phyloP scores from a whole-genome alignment of 2,797 vertebrate species.

The Neoniphon sammara region DNA sequence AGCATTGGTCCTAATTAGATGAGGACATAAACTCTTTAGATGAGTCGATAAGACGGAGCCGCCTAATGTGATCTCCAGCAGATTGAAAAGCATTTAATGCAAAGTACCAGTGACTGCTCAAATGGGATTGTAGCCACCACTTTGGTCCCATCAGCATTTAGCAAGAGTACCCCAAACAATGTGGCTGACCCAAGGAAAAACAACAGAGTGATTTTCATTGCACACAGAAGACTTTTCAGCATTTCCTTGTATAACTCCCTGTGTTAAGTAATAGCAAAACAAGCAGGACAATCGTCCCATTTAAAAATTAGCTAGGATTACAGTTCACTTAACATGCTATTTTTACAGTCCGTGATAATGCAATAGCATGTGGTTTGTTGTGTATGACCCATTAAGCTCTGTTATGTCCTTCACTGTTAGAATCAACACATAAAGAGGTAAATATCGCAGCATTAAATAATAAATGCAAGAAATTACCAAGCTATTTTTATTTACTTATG shows the following conservation, averaged over 20 bases:
- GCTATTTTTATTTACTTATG: too few species aligned
- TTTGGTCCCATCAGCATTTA: slow-evolving; percentile 75
- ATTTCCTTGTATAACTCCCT: slow-evolving; percentile 25
- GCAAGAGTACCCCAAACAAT: slow-evolving; percentile 46
- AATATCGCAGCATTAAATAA: too few species aligned
- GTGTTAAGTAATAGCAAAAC: not conserved
- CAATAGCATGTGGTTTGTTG: not conserved
- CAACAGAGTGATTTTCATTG: slow-evolving; percentile 57
- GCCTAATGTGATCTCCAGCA: slow-evolving; percentile 79
- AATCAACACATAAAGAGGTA: not conserved
- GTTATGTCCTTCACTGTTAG: too few species aligned
- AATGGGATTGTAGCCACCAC: slow-evolving; percentile 68
- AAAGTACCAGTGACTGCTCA: slow-evolving; percentile 75
- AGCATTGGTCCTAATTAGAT: slow-evolving; percentile 77
- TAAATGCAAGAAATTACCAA: too few species aligned
- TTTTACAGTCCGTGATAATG: too few species aligned
- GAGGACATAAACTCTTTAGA: slow-evolving; percentile 79
- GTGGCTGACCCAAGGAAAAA: slow-evolving; percentile 60
- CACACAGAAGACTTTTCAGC: slow-evolving; percentile 36
- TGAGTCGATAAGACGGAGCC: slow-evolving; percentile 80
- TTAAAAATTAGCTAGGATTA: slow-evolving; percentile 19
- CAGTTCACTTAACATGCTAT: slow-evolving; percentile 33
- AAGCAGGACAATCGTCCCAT: not conserved
- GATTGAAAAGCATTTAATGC: slow-evolving; percentile 82
- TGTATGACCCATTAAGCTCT: slow-evolving; percentile 5